Base-by-base conservation (phyloP, 53 echinoderm and acorn worm species). In the Henricia sp. region DNA sequence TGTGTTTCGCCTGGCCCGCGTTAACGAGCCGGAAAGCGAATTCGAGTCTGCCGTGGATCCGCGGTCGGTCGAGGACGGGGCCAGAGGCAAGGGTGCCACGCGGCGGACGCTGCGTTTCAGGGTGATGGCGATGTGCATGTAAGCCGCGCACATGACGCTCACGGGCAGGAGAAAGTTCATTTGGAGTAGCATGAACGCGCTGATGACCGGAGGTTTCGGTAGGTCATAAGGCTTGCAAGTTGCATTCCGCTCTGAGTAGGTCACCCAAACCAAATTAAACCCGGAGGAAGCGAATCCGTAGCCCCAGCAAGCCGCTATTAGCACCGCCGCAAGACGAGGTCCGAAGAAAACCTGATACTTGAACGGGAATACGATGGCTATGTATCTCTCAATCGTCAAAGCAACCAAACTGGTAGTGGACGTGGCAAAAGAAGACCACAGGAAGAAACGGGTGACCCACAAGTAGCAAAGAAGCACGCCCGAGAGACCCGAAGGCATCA, bases 321-420 rank as follows among this genome's bases (percentile, higher is more conserved):
- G 51, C 6, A 62, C 35, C 6, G 71, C 11, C 17, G 88, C 85
- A 3, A 76, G 55, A 1, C 87, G 89, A 14, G 37, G 85, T 11
- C 83, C 84, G 78, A 95, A 95, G 41, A 88, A 68, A 0, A 54
- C 50, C 3, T 86, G 85, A 62, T 95, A 90, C 54, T 86, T 88
- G 67, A 95, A 91, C 39, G 95, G 95, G 68, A 85, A 80, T 6
- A 95, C 88, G 14, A 95, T 91, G 21, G 95, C 95, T 21, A 89
- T 72, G 70, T 93, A 95, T 24, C 95, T 82, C 62, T 95, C 95
- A 17, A 91, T 65, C 10, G 95, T 91, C 77, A 95, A 69, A 14
- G 86, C 87, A 0, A 92, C 88, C 68, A 95, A 52, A 62, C 89
- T 95, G 71, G 84, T 93, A 1, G 95, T 95, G 8, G 95, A 95